Evolutionary conservation across 2,888 invertebrate genomes (phyloP).

Genomic region (Bombylius discolor): DNA sequence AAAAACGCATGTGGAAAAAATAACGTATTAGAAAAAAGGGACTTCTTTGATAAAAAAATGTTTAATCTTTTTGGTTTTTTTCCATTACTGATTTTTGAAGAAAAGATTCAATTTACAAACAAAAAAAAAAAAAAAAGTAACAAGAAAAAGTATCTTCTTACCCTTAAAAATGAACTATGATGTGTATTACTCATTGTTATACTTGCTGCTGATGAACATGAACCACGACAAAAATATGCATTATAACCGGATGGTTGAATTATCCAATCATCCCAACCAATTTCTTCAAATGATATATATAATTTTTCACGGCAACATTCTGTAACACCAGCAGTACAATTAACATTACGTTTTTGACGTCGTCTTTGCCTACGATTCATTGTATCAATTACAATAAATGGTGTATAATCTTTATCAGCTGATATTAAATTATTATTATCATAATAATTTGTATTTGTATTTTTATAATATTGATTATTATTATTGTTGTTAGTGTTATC

Average conservation of each 20-base stretch:
- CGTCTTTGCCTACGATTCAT: slow-evolving; percentile 50
- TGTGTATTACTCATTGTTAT: slow-evolving; percentile 49
- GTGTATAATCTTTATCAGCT: slow-evolving; percentile 52
- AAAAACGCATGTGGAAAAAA: too few relatives aligned
- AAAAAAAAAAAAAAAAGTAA: too few relatives aligned
- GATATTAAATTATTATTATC: slow-evolving; percentile 44
- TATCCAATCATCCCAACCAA: slow-evolving; percentile 85
- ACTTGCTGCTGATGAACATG: slow-evolving; percentile 60
- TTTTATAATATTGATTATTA: neutral
- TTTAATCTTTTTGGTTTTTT: too few relatives aligned
- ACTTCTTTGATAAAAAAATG: too few relatives aligned
- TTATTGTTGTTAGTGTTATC: neutral
- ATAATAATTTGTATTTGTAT: slow-evolving; percentile 27
- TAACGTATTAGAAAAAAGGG: too few relatives aligned
- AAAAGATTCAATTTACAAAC: too few relatives aligned
- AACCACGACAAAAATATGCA: slow-evolving; percentile 77
- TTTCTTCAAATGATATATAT: slow-evolving; percentile 68
- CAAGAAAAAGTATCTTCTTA: slow-evolving; percentile 35
- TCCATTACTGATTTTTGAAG: too few relatives aligned
- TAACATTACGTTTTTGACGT: slow-evolving; percentile 45
- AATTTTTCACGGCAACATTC: slow-evolving; percentile 75
- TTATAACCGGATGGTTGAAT: slow-evolving; percentile 69
- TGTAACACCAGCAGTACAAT: slow-evolving; percentile 54
- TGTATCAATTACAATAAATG: slow-evolving; percentile 69
- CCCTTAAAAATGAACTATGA: slow-evolving; percentile 64